Base-by-base conservation (phyloP, 2,113 vertebrate genomes). In the Xiphias gladius region DNA sequence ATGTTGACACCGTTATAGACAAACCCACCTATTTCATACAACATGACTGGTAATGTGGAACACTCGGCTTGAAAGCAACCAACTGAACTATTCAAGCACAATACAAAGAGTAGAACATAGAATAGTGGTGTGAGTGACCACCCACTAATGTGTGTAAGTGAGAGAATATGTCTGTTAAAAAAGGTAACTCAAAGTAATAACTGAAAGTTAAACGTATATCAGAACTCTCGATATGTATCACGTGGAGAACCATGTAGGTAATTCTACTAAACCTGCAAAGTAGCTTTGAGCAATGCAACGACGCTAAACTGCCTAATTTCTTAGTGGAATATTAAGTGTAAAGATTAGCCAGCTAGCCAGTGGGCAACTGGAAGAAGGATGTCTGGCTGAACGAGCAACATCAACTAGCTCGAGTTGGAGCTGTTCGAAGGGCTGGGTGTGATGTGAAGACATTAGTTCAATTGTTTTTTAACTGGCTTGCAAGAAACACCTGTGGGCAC, bases 401-500 rank as follows among this genome's bases (percentile, higher is more conserved):
- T 74, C 3, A 68, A 75, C 81, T 86, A 75, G 83, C 83, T 41
- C 9, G 63, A 50, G 55, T 73, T 37, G 16, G 48, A 72, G 19
- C 20, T 17, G 52, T 65, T 35, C 57, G 26, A 1, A 14, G 70
- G 39, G 77, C 54, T 73, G 63, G 39, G 43, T 26, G 28, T 12
- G 37, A 26, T n/a, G n/a, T 69, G 12, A 6, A 10, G 37, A 39
- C 37, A 5, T 46, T 1, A 19, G 11, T 22, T 74, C 0, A 26
- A 4, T 7, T 58, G 10, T 41, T 77, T 14, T 17, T 39, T 13
- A 39, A 7, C n/a, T 28, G 41, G 32, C 50, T 11, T 39, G 16
- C 48, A 48, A 41, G 30, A 79, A 71, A 91, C 88, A 94, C 93
- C 92, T 93, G 87, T 87, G 69, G 86, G 66, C 54, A 43, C 8